These are phyloP conservation scores for Dasyornis broadbenti DNA, from an alignment of 2,113 vertebrate genomes.

Conservation along the genomic window DNA sequence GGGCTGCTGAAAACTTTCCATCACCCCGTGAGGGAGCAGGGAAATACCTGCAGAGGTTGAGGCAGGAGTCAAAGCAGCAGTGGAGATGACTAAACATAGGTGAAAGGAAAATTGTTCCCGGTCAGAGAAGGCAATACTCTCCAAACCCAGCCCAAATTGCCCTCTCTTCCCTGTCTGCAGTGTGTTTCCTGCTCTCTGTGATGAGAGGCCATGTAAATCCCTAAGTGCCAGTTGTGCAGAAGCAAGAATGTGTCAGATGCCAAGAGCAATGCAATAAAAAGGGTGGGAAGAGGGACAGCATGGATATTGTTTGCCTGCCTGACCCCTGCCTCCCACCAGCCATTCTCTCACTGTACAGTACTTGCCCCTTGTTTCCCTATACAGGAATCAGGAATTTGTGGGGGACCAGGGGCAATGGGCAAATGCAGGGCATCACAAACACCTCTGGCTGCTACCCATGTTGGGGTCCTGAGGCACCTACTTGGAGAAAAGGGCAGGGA, in stretches of 20 bases:
- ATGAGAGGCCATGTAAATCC: neutral
- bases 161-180: neutral
- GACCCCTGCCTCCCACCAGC: no score
- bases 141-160: neutral
- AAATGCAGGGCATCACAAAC: neutral
- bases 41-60: neutral
- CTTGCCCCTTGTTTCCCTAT: neutral
- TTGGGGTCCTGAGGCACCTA: neutral
- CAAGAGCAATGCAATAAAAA: neutral
- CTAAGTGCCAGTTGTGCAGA: neutral
- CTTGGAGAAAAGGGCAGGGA: neutral
- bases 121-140: neutral
- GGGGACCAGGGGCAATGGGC: fast-evolving
- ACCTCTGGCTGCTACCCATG: fast-evolving
- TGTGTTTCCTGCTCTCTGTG: neutral
- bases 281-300: neutral
- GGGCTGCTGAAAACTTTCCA: neutral
- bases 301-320: neutral
- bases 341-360: neutral
- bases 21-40: neutral
- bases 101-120: neutral
- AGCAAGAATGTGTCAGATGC: neutral
- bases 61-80: neutral
- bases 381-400: neutral
- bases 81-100: fast-evolving